These are phyloP conservation scores for Eurois occulta DNA, from an alignment of 2,888 invertebrate genomes.

Conservation along the genomic window DNA sequence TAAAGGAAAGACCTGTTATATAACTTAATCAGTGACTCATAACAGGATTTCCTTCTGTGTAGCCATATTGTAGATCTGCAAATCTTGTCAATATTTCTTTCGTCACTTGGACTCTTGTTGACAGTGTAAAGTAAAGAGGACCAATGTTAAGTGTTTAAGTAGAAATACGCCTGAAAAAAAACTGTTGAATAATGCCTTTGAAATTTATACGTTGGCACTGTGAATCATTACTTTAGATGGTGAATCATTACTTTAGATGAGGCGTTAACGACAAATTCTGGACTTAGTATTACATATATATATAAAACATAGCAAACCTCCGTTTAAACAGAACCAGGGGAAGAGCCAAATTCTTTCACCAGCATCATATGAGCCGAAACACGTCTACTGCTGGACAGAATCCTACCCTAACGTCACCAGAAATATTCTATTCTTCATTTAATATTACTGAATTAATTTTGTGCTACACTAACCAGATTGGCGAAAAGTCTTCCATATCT, in stretches of 20 bases:
- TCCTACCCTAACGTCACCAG: not conserved
- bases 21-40: conserved; percentile 50
- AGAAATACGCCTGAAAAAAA: conserved; percentile 25
- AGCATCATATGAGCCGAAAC: not conserved
- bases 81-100: conserved; percentile 8
- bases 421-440: not conserved
- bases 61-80: conserved; percentile 11
- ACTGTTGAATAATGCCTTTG: conserved; percentile 10
- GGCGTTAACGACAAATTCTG: not conserved
- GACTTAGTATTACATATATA: not conserved
- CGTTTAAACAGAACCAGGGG: not conserved
- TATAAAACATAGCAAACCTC: not conserved
- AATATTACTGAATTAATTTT: not conserved
- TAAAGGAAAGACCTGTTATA: conserved; percentile 17
- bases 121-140: conserved; percentile 1
- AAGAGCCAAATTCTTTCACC: not conserved
- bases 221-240: conserved; percentile 15
- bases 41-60: conserved; percentile 15
- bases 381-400: not conserved
- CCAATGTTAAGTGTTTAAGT: not conserved
- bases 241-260: conserved; percentile 15
- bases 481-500: not conserved
- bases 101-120: conserved; percentile 11
- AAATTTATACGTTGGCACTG: not conserved
- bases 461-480: not conserved